Evolutionary conservation across 1,140 invertebrate species (phyloP).

Genomic region (Cotesia vestalis): DNA sequence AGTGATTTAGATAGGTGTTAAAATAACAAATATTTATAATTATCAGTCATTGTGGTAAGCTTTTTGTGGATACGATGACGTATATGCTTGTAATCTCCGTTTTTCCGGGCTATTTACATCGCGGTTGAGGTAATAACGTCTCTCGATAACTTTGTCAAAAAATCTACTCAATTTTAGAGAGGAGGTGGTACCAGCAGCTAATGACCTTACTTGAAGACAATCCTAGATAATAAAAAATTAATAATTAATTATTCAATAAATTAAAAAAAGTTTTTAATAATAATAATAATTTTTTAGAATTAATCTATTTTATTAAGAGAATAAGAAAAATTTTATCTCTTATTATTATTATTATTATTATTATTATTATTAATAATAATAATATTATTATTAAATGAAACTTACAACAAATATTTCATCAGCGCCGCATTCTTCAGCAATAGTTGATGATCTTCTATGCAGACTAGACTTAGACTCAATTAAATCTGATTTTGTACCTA

Average conservation of each 20-base stretch:
- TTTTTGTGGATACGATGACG: conserved; percentile 65
- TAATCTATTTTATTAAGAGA: too few relatives aligned
- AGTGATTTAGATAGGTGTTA: conserved; percentile 2
- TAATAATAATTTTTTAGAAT: too few relatives aligned
- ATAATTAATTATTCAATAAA: too few relatives aligned
- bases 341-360: too few relatives aligned
- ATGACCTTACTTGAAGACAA: conserved; percentile 80
- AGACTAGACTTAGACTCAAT: conserved; percentile 75
- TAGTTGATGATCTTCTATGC: conserved; percentile 74
- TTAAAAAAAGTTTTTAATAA: too few relatives aligned
- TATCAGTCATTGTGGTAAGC: conserved; percentile 70
- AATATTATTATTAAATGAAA: conserved; percentile 8
- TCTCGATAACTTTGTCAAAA: conserved; percentile 92
- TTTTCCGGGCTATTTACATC: conserved; percentile 66
- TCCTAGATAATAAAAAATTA: conserved; percentile 63
- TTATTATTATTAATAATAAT: too few relatives aligned
- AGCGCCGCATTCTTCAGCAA: conserved; percentile 91
- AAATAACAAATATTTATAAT: conserved; percentile 7
- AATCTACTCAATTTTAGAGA: conserved; percentile 91
- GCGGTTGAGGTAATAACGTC: conserved; percentile 70
- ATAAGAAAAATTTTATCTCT: too few relatives aligned
- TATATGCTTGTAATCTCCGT: conserved; percentile 64
- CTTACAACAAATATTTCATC: conserved; percentile 88
- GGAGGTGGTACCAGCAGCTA: conserved; percentile 91
- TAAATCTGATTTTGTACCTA: conserved; percentile 92